Evolutionary conservation across 1,140 invertebrate species (phyloP), one percentile per base, ranked within the genome.

Genomic region (Bombus haemorrhoidalis): DNA sequence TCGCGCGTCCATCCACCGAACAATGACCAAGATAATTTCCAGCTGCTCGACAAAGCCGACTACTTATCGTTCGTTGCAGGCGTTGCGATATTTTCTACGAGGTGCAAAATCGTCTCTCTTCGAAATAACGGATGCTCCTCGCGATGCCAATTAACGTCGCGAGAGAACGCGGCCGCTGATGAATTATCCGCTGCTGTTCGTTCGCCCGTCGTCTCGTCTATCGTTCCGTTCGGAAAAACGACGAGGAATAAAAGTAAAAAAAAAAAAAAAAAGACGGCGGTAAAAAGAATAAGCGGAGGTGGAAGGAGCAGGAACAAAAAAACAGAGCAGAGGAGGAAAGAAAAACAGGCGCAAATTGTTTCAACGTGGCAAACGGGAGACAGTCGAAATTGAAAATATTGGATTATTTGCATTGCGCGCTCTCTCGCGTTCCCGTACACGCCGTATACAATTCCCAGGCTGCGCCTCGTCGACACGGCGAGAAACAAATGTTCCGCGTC

Each of bases 401-500:
- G 82, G 43, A 84, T 78, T 84, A 84, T 76, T 84, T 71, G 62
- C 62, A 79, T 73, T 66, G 39, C 72, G 80, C 57, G 66, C 6
- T 32, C 32, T 25, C 43, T 64, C 53, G 28, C 68, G 18, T 22
- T 22, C 22, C 18, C 18, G 22, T 37, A 32, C 32, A 8, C 47
- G 1, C 5, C 25, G 41, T 28, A 57, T 34, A 34, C 41, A 43
- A 79, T 66, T 72, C 18, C 47, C 68, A 57, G 47, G 28, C 18
- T 72, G 62, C 62, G 12, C 25, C 32, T 75, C 59, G 53, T 69
- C 39, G 69, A 41, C 86, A 79, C 86, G 57, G 41, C 73, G 41
- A 39, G 53, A 78, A 88, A 76, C 86, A 74, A 81, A 88, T 88
- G 69, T 87, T 87, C n/a, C 76, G 72, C 71, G 80, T 75, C 85